Base-by-base conservation (phyloP, 1,140 invertebrate genomes). In the Hetaerina americana region DNA sequence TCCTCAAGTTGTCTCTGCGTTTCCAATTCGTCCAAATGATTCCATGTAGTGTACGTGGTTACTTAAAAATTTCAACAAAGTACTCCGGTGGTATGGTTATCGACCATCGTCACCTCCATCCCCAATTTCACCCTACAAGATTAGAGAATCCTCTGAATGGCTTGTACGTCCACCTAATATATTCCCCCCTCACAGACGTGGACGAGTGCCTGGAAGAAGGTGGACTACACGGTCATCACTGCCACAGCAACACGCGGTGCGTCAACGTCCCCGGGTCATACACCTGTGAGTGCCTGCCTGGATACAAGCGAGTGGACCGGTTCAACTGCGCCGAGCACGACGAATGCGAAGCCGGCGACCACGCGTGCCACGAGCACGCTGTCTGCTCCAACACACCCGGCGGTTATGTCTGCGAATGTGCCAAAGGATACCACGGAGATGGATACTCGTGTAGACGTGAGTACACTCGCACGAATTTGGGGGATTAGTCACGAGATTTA, bases 371-470 rank as follows among this genome's bases (percentile, higher is more conserved):
- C 80, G 78, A 83, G 70, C 86, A 93, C 79, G 92, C 94, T 5
- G 85, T 86, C 31, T 97, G 95, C 81, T 85, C 88, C 72, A 97
- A 97, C 82, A 92, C 92, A 28, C 86, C 87, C 72, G 95, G 94
- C 57, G 91, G 89, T 73, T 96, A 93, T 81, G 86, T 87, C 68
- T 97, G 95, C 80, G 81, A 86, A 8, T 97, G 95, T 82, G 83
- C 86, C 26, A 82, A 87, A 10, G 94, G 94, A 5, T 97, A 92
- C 82, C 82, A 84, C 27, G 94, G 94, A 66, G 88, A 96, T 79
- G 94, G 94, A 71, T 88, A 88, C 79, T 82, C 84, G 24, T 95
- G 93, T 80, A 84, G 86, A 82, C 91, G 92, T 94, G 83, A 88
- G 89, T 85, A 73, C n/a, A n/a, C n/a, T n/a, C n/a, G n/a, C n/a